These are phyloP conservation scores for Rhamphomyia laevipes DNA, from an alignment of 2,888 invertebrate species.

Conservation along the genomic window DNA sequence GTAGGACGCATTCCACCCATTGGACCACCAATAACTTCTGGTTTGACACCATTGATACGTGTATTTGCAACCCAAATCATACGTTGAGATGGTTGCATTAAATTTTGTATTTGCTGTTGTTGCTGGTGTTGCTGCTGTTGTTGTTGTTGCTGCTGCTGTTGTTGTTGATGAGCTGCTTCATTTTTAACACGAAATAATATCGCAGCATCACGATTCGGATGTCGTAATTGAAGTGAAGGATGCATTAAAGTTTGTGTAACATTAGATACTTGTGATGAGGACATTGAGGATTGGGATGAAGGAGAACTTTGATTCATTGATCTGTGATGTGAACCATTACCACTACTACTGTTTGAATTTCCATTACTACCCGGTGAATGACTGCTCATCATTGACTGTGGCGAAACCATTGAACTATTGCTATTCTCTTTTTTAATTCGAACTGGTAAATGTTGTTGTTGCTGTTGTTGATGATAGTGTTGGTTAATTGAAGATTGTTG, in stretches of 20 bases:
- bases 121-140: conserved; percentile 29
- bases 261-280: conserved; percentile 23
- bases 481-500: conserved; percentile 16
- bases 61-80: conserved; percentile 48
- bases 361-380: conserved; percentile 21
- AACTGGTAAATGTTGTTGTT: conserved; percentile 26
- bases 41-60: conserved; percentile 67
- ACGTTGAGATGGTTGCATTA: conserved; percentile 27
- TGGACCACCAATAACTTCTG: conserved; percentile 63
- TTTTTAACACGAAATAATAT: conserved; percentile 37
- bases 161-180: conserved; percentile 31
- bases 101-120: conserved; percentile 26
- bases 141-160: conserved; percentile 23
- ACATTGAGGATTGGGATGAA: conserved; percentile 25
- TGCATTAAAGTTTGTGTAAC: conserved; percentile 35
- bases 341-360: conserved; percentile 21
- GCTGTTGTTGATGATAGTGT: conserved; percentile 29
- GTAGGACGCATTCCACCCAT: conserved; percentile 26
- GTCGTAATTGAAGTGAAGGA: conserved; percentile 39
- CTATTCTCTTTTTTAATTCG: conserved; percentile 31
- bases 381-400: conserved; percentile 17
- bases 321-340: conserved; percentile 19
- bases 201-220: conserved; percentile 39
- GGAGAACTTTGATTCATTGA: conserved; percentile 17
- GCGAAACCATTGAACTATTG: background rate